Evolutionary conservation across 2,888 invertebrate species (phyloP).

Genomic region (Eupeodes latifasciatus): DNA sequence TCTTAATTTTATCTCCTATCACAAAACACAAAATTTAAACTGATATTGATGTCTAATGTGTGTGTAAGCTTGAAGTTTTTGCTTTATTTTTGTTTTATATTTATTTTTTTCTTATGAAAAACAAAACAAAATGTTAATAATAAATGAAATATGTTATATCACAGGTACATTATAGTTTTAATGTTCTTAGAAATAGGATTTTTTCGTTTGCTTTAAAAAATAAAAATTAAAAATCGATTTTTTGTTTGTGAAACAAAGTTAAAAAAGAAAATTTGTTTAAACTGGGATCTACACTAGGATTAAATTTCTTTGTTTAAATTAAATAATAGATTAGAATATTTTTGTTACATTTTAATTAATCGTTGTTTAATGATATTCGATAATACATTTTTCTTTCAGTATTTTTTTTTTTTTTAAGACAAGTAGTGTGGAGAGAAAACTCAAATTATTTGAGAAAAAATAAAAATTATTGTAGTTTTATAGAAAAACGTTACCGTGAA

Average conservation of each 20-base stretch:
- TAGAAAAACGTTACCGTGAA: too few relatives aligned
- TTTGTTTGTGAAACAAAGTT: slow-evolving; percentile 18
- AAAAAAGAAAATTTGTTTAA: slow-evolving; percentile 64
- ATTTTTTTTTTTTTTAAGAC: background rate
- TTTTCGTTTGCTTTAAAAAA: slow-evolving; percentile 40
- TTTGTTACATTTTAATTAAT: slow-evolving; percentile 47
- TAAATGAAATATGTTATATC: slow-evolving; percentile 82
- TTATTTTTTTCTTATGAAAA: slow-evolving; percentile 52
- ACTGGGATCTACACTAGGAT: slow-evolving; percentile 72
- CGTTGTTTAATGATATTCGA: slow-evolving; percentile 74
- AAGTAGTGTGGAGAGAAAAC: slow-evolving; percentile 3
- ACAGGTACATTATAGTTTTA: slow-evolving; percentile 83
- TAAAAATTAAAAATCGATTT: slow-evolving; percentile 36
- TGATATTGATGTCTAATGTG: slow-evolving; percentile 3
- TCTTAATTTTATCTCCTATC: slow-evolving; percentile 48
- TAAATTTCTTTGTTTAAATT: slow-evolving; percentile 34
- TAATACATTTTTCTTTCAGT: slow-evolving; percentile 34
- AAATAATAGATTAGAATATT: slow-evolving; percentile 53
- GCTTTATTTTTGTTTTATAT: background rate
- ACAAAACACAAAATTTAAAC: slow-evolving; percentile 45
- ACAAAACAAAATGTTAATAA: slow-evolving; percentile 60
- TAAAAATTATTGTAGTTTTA: too few relatives aligned
- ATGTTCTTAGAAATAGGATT: slow-evolving; percentile 77
- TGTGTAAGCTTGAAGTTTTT: slow-evolving; percentile 39
- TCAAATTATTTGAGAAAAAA: background rate